Percentiles rank a stretch among this genome's conserved stretches.
These are phyloP conservation scores for Temnopleurus reevesii DNA, from an alignment of 53 echinoderm and acorn worm species.

Conservation along the genomic window DNA sequence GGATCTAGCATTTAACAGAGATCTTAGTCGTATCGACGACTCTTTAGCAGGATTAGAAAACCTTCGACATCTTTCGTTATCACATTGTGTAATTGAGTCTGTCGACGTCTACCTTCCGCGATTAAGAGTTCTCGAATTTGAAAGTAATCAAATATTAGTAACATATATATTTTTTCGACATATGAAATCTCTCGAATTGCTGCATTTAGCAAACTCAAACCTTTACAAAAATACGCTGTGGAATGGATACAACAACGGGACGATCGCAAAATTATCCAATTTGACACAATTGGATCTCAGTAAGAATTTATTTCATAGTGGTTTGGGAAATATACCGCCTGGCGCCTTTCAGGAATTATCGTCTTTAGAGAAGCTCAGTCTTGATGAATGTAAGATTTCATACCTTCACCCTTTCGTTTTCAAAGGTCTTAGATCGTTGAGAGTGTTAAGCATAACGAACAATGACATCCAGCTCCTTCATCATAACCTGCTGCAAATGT, in stretches of 20 bases:
- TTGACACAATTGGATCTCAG: not conserved
- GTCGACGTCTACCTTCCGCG: not conserved
- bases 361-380: not conserved
- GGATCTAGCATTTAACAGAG: not conserved
- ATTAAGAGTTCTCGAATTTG: not conserved
- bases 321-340: no score
- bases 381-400: not conserved
- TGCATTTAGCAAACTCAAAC: not conserved
- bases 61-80: not conserved
- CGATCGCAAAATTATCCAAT: not conserved
- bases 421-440: not conserved
- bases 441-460: not conserved
- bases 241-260: not conserved
- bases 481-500: not conserved
- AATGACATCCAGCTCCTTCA: not conserved
- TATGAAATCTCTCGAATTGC: not conserved
- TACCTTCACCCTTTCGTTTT: not conserved
- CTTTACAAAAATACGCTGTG: not conserved
- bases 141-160: not conserved
- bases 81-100: not conserved
- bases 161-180: not conserved
- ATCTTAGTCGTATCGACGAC: not conserved
- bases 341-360: not conserved
- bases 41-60: not conserved
- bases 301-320: not conserved